These are phyloP conservation scores for Drosophila sp. DNA, from an alignment of 1,140 invertebrate species.

Conservation along the genomic window DNA sequence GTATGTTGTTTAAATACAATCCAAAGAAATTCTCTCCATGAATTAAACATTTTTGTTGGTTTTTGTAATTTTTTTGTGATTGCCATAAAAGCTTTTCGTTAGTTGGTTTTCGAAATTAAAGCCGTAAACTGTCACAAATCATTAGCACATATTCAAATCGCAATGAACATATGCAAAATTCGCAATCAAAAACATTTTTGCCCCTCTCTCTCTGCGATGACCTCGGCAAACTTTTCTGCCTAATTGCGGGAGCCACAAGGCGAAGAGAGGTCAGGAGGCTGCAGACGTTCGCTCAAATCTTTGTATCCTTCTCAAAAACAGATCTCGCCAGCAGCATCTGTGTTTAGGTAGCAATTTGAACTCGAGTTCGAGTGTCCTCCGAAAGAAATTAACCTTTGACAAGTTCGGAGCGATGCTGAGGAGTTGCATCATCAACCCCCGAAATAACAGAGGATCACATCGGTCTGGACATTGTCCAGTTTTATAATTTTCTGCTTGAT, in stretches of 20 bases:
- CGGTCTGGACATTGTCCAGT: slow-evolving; percentile 51
- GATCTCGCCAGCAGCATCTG: slow-evolving; percentile 21
- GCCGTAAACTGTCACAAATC: slow-evolving; percentile 72
- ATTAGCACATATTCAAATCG: slow-evolving; percentile 80
- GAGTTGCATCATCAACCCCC: slow-evolving; percentile 45
- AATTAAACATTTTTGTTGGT: slow-evolving; percentile 65
- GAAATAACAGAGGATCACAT: neutral
- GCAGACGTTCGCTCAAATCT: slow-evolving; percentile 28
- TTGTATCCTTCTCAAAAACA: slow-evolving; percentile 17
- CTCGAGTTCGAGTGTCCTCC: slow-evolving; percentile 58
- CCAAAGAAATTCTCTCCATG: slow-evolving; percentile 40
- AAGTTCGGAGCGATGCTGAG: slow-evolving; percentile 38
- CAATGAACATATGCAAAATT: slow-evolving; percentile 60
- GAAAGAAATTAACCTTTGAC: slow-evolving; percentile 71
- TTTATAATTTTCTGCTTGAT: slow-evolving; percentile 72
- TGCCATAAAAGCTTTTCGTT: slow-evolving; percentile 60
- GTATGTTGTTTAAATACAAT: neutral
- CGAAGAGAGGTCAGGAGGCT: slow-evolving; percentile 62
- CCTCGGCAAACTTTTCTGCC: slow-evolving; percentile 56
- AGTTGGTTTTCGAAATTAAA: slow-evolving; percentile 14
- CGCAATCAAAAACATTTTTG: slow-evolving; percentile 50
- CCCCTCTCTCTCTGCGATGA: slow-evolving; percentile 34
- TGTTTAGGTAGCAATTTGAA: slow-evolving; percentile 52
- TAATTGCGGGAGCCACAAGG: slow-evolving; percentile 65
- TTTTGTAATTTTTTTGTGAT: too few relatives aligned